Percentiles rank a stretch among this genome's conserved stretches.
Conservation (phyloP, 2,113 vertebrate genomes). For the Anolis carolinensis region DNA sequence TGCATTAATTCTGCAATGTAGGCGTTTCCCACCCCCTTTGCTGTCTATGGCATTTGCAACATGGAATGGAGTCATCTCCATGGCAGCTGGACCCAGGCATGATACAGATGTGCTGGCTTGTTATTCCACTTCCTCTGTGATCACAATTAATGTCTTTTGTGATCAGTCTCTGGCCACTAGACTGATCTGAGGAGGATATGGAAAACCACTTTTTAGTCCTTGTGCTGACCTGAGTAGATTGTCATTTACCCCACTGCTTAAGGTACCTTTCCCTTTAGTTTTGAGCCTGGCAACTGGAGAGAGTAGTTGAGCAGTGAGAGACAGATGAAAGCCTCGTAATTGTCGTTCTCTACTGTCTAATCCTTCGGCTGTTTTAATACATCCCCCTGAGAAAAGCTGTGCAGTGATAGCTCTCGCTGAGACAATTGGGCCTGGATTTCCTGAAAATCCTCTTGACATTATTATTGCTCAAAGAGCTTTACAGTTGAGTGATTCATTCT, state of each 20-base stretch:
- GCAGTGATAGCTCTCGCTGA: not conserved
- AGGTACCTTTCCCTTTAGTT: not conserved
- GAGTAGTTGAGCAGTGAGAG: not conserved
- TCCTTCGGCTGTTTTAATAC: not conserved
- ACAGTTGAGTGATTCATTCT: slow-evolving; percentile 10
- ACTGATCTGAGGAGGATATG: not conserved
- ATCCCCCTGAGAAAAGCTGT: slow-evolving; percentile 5
- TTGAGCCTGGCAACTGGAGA: not conserved
- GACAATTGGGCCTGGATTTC: not conserved
- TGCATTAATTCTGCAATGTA: too few relatives aligned
- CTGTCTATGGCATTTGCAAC: too few relatives aligned
- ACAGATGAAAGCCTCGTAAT: not conserved
- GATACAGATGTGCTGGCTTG: not conserved
- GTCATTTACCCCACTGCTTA: not conserved
- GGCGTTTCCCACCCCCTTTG: too few relatives aligned
- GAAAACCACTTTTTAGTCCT: not conserved
- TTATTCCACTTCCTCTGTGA: not conserved
- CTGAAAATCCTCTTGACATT: not conserved
- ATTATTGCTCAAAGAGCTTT: slow-evolving; percentile 4
- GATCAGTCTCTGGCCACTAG: not conserved
- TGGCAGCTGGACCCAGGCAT: too few relatives aligned
- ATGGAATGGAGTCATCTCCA: too few relatives aligned
- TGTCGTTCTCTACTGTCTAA: not conserved
- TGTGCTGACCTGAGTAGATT: not conserved
- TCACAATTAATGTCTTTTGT: not conserved